A percentile compares a stretch with the other conserved stretches of the same genome.
These are phyloP conservation scores for Maniola hyperantus DNA, from an alignment of 2,888 invertebrate genomes.

Conservation along the genomic window DNA sequence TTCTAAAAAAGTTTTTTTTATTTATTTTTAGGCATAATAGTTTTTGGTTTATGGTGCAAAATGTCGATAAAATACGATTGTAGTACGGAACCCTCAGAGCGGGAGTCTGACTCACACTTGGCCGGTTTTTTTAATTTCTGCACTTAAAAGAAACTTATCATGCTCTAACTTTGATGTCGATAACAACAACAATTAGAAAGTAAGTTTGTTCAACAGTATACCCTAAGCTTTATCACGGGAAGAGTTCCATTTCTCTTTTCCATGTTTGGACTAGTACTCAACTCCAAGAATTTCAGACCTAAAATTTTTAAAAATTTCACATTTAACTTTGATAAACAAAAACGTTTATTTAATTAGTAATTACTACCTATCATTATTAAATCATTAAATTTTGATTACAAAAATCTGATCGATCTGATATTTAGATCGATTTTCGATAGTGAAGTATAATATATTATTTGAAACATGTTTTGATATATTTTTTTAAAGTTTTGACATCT, in stretches of 20 bases:
- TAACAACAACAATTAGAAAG: constrained; percentile 18
- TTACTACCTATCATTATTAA: neutral
- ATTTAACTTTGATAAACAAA: neutral
- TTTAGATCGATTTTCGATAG: neutral
- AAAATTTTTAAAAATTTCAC: constrained; percentile 19
- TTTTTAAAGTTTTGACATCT: too few relatives aligned
- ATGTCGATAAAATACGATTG: too few relatives aligned
- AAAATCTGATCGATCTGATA: too few relatives aligned
- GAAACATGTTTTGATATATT: too few relatives aligned
- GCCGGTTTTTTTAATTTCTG: neutral
- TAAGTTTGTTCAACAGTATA: constrained; percentile 15
- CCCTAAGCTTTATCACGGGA: constrained; percentile 22
- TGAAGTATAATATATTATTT: too few relatives aligned
- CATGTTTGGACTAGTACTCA: constrained; percentile 19
- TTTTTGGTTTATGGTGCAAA: too few relatives aligned
- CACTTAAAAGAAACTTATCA: constrained; percentile 14
- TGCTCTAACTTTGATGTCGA: constrained; percentile 21
- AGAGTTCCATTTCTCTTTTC: constrained; percentile 21
- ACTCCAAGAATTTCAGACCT: constrained; percentile 26
- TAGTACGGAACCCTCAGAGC: too few relatives aligned
- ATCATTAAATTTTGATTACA: too few relatives aligned
- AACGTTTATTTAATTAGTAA: neutral
- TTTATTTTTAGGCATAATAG: too few relatives aligned
- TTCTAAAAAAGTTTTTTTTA: too few relatives aligned
- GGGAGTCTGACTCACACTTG: too few relatives aligned